Percentiles rank a stretch among this genome's conserved stretches.
Conservation (phyloP, 1,140 invertebrate species). For the Lasioglossum baleicum region DNA sequence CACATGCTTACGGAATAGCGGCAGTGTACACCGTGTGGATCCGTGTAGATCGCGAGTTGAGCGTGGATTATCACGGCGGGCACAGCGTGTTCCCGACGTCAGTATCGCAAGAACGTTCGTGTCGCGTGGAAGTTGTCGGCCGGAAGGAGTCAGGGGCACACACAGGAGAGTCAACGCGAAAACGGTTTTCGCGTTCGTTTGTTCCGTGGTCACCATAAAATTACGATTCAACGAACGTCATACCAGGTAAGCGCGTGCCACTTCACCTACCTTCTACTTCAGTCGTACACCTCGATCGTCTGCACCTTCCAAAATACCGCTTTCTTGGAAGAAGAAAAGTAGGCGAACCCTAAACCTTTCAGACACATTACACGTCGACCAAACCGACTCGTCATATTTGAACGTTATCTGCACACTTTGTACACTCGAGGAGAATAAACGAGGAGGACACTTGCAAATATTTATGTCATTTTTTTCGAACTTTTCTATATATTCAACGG, state of each 20-base stretch:
- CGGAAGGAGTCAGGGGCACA: background rate
- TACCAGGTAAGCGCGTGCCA: conserved; percentile 11
- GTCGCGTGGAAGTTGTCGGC: background rate
- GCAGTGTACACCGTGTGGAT: background rate
- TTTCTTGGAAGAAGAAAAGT: no score
- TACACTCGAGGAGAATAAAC: no score
- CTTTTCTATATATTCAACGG: no score
- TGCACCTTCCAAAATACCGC: no score
- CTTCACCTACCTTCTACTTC: background rate
- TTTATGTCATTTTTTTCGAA: no score
- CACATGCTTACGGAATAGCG: background rate
- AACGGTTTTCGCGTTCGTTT: background rate
- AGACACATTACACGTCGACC: no score
- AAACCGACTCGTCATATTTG: no score
- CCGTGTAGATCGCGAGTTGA: conserved; percentile 3
- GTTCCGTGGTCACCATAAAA: background rate
- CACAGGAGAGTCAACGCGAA: background rate
- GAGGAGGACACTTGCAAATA: no score
- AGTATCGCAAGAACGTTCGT: conserved; percentile 37
- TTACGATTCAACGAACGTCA: background rate
- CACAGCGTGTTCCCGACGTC: background rate
- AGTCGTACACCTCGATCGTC: no score
- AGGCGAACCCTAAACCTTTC: no score
- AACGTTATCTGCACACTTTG: no score
- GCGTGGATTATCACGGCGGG: conserved; percentile 7